A percentile compares a stretch with the other conserved stretches of the same genome.
These are phyloP conservation scores for Elysia crispata DNA, from an alignment of 2,888 invertebrate species.

Conservation along the genomic window DNA sequence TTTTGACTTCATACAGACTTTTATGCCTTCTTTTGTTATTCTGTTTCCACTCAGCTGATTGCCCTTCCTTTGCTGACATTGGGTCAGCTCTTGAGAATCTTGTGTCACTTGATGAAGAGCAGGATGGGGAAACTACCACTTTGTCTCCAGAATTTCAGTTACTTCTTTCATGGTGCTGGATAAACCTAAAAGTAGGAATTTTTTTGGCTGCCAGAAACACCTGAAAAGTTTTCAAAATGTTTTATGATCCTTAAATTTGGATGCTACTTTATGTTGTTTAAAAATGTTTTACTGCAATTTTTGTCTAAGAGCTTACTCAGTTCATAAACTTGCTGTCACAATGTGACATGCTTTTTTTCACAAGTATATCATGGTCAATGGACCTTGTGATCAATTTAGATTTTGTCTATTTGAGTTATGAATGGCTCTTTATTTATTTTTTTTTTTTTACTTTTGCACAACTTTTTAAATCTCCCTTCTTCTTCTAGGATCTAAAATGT, in stretches of 20 bases:
- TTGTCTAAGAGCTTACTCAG: no score
- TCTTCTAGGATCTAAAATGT: background rate
- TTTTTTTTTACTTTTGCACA: no score
- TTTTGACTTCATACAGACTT: no score
- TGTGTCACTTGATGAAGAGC: constrained; percentile 78
- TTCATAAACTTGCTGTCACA: no score
- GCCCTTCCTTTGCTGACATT: constrained; percentile 89
- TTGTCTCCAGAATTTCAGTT: constrained; percentile 84
- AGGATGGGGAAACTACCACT: constrained; percentile 60
- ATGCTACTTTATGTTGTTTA: background rate
- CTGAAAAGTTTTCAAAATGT: background rate
- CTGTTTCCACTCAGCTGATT: constrained; percentile 74
- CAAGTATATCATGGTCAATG: no score
- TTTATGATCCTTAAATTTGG: background rate
- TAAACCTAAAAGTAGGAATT: constrained; percentile 82
- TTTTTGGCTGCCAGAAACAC: background rate
- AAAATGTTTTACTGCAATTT: no score
- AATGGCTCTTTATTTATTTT: no score
- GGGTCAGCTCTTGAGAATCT: constrained; percentile 84
- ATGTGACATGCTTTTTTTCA: no score
- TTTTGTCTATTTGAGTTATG: no score
- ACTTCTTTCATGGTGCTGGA: constrained; percentile 87
- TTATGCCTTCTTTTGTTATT: no score
- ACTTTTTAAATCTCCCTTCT: background rate
- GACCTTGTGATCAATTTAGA: no score